Evolutionary conservation across 2,113 vertebrate genomes (phyloP).

Genomic region (Puma concolor): DNA sequence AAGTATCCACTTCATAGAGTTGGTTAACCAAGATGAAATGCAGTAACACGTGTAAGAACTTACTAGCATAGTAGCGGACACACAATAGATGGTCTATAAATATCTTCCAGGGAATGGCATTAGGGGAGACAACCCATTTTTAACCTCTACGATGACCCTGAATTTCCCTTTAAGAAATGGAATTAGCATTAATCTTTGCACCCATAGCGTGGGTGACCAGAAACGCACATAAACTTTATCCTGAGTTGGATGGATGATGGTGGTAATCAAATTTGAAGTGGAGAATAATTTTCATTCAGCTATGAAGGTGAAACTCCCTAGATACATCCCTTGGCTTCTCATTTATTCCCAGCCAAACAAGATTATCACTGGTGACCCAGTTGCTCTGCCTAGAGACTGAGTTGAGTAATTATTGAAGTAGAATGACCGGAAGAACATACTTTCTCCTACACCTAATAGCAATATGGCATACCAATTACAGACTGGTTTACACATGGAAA

Average conservation of each 20-base stretch:
- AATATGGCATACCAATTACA: neutral
- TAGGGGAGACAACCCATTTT: neutral
- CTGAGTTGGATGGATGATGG: neutral
- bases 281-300: slow-evolving; percentile 33
- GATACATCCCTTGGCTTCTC: neutral
- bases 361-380: neutral
- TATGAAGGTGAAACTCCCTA: neutral
- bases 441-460: slow-evolving; percentile 1
- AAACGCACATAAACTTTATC: neutral
- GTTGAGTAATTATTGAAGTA: slow-evolving; percentile 49
- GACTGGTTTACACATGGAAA: neutral
- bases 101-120: slow-evolving; percentile 13
- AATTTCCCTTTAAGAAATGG: slow-evolving; percentile 46
- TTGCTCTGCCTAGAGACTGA: neutral
- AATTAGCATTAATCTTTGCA: slow-evolving; percentile 8
- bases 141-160: neutral
- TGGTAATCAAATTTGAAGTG: slow-evolving; percentile 19
- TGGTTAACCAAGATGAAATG: neutral
- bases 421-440: slow-evolving; percentile 63
- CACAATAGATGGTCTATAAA: neutral
- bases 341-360: neutral
- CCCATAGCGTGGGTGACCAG: neutral
- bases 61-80: neutral
- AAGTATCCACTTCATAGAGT: neutral
- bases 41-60: neutral